These are phyloP conservation scores for Tethya wilhelma DNA, from an alignment of 37 sponge, comb jelly and placozoan genomes.

Conservation along the genomic window DNA sequence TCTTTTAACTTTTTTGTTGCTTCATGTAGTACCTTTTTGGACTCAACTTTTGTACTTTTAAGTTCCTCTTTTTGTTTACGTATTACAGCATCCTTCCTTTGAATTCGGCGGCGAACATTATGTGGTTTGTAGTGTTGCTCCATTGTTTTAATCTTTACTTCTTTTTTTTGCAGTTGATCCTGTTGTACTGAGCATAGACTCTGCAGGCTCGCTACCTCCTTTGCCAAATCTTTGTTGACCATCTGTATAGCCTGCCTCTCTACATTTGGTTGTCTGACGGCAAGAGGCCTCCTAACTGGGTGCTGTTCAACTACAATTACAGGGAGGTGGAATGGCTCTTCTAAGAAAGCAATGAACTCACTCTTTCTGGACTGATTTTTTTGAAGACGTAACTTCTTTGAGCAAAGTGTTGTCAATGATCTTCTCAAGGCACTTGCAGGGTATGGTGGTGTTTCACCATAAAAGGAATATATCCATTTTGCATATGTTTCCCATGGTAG, in stretches of 20 bases:
- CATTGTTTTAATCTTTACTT: neutral
- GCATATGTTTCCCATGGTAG: slow-evolving; percentile 1
- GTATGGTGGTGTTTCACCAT: neutral
- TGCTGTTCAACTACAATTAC: neutral
- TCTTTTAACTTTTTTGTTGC: neutral
- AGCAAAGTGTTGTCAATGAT: neutral
- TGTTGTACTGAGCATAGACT: neutral
- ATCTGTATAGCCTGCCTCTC: slow-evolving; percentile 1
- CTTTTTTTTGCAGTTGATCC: neutral
- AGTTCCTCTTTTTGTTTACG: neutral
- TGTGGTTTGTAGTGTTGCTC: neutral
- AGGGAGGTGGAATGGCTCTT: neutral
- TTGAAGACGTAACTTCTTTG: too few relatives aligned
- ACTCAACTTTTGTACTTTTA: neutral
- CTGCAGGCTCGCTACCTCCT: neutral
- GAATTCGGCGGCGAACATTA: neutral
- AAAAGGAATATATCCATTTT: neutral
- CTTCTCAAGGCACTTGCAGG: neutral
- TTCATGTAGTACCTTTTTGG: neutral
- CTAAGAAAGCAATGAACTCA: neutral
- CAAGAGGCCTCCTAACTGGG: neutral
- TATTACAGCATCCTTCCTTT: neutral
- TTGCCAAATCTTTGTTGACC: neutral
- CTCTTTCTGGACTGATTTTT: neutral
- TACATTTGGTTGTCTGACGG: neutral